Evolutionary conservation across 2,113 vertebrate species (phyloP).

Genomic region (Harpagus bidentatus): DNA sequence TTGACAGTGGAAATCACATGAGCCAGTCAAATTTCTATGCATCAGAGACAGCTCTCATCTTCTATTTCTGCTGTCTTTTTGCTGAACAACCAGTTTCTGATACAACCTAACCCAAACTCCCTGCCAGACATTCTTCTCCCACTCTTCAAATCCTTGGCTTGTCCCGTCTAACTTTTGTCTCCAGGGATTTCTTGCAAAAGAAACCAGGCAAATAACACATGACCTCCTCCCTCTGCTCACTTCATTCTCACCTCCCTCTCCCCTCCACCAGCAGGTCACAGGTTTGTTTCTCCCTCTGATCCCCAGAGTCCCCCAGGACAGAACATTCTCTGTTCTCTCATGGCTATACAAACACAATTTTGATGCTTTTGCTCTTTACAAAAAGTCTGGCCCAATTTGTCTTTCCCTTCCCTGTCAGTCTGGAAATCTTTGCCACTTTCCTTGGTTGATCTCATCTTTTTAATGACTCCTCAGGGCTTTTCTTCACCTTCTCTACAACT

Average conservation of each 20-base stretch:
- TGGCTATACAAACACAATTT: background rate
- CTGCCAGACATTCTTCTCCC: background rate
- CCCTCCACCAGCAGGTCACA: background rate
- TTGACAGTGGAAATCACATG: background rate
- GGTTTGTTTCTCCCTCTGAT: background rate
- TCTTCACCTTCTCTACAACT: background rate
- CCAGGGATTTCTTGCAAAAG: background rate
- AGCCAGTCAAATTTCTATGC: background rate
- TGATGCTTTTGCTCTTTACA: background rate
- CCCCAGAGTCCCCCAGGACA: background rate
- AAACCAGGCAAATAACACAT: background rate
- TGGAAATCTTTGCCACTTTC: background rate
- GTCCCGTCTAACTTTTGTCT: background rate
- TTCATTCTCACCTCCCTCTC: background rate
- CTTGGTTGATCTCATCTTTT: background rate
- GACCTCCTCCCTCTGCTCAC: background rate
- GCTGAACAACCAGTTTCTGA: background rate
- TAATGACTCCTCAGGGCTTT: conserved; percentile 1
- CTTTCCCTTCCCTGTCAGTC: background rate
- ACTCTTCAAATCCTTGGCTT: background rate
- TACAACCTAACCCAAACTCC: background rate
- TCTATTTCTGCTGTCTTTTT: background rate
- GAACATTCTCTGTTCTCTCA: background rate
- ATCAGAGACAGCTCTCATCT: background rate
- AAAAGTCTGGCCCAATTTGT: background rate